phyloP scores from a whole-genome alignment of 1,140 invertebrate species.

The Ephestia elutella region DNA sequence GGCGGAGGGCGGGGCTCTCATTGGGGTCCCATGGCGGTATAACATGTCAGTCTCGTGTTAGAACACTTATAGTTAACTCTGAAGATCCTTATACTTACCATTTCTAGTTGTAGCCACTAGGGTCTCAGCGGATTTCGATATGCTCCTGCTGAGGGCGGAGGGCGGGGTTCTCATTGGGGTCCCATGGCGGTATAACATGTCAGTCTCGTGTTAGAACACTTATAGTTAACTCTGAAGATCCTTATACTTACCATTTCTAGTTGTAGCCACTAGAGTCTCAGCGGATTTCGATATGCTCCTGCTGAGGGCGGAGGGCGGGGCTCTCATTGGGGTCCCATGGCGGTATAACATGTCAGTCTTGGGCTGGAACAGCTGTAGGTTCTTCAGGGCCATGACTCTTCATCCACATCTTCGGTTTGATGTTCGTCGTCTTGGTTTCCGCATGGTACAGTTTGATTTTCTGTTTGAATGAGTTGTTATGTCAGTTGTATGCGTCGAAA shows the following conservation, averaged over 20 bases:
- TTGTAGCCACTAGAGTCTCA: constrained; percentile 47
- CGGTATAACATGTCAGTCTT: constrained; percentile 46
- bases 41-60: no score
- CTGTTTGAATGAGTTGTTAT: neutral
- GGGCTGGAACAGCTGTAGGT: constrained; percentile 51
- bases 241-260: constrained; percentile 41
- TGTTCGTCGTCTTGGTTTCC: neutral
- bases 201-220: constrained; percentile 43
- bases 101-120: constrained; percentile 42
- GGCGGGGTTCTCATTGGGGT: constrained; percentile 57
- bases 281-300: constrained; percentile 55
- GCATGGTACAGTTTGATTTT: neutral
- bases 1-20: no score
- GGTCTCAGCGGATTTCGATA: constrained; percentile 57
- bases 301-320: constrained; percentile 45
- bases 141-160: constrained; percentile 39
- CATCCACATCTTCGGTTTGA: constrained; percentile 10
- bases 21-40: no score
- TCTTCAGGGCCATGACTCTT: constrained; percentile 50
- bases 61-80: no score
- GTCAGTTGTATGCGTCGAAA: no score
- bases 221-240: no score
- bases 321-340: constrained; percentile 51
- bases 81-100: constrained; percentile 44
- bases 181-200: constrained; percentile 46